phyloP scores from a whole-genome alignment of 2,797 vertebrate genomes.

The Diglossa cyanea region DNA sequence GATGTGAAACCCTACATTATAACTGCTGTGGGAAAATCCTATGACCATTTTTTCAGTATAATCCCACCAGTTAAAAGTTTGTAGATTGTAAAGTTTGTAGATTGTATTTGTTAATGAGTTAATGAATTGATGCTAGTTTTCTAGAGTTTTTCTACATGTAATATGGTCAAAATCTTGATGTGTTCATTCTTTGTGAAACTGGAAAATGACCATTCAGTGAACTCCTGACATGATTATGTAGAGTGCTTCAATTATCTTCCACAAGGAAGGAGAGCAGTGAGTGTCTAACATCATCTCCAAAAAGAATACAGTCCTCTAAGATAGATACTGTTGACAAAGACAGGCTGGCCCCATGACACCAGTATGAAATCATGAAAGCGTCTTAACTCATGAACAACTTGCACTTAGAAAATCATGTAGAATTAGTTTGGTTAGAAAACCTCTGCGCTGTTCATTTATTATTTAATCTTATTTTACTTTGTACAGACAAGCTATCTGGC shows the following conservation, averaged over 20 bases:
- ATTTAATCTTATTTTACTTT: conserved; percentile 89
- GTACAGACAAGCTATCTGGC: conserved; percentile 85
- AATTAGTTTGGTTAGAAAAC: conserved; percentile 72
- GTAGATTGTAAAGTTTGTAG: background rate
- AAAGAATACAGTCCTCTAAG: background rate
- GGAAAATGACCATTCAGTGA: background rate
- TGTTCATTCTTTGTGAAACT: background rate
- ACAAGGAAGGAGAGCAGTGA: background rate
- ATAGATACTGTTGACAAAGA: conserved; percentile 48
- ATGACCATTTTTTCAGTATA: background rate
- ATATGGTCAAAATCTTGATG: background rate
- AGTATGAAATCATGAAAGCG: conserved; percentile 35
- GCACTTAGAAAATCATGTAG: conserved; percentile 25
- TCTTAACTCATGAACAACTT: conserved; percentile 29
- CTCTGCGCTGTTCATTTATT: conserved; percentile 84
- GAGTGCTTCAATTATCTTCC: background rate
- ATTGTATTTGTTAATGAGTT: conserved; percentile 5
- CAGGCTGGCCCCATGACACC: conserved; percentile 1
- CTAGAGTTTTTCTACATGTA: background rate
- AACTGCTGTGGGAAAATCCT: background rate
- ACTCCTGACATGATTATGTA: background rate
- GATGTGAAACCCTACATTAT: background rate
- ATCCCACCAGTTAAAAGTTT: background rate
- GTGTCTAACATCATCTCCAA: background rate
- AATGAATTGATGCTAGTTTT: conserved; percentile 22